A percentile compares a stretch with the other conserved stretches of the same genome.
These are phyloP conservation scores for Hippocampus barbouri DNA, from an alignment of 2,113 vertebrate genomes.

Conservation along the genomic window DNA sequence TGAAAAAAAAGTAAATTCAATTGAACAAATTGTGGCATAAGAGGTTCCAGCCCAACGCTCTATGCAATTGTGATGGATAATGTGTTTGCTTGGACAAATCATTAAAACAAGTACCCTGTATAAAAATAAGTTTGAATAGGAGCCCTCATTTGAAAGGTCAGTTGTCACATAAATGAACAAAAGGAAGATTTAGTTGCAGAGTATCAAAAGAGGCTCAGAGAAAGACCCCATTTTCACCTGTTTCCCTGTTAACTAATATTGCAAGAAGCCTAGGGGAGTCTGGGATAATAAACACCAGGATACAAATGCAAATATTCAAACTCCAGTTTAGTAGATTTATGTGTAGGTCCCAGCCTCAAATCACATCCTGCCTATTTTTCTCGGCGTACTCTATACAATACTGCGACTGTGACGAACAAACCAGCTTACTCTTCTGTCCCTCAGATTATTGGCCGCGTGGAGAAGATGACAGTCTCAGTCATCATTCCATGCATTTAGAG, in stretches of 20 bases:
- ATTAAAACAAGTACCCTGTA: background rate
- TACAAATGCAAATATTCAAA: background rate
- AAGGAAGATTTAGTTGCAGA: background rate
- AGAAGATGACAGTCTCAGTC: slow-evolving; percentile 19
- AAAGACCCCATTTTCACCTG: background rate
- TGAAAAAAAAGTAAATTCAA: too few relatives aligned
- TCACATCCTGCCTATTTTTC: slow-evolving; percentile 1
- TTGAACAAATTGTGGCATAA: too few relatives aligned
- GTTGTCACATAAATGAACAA: background rate
- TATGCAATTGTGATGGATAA: too few relatives aligned
- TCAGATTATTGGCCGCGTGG: slow-evolving; percentile 10
- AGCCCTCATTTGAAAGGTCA: background rate
- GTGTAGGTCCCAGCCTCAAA: background rate
- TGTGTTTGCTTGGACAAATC: too few relatives aligned
- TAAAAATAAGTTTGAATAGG: background rate
- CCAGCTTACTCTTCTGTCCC: background rate
- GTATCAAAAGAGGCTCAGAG: background rate
- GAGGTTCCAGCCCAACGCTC: too few relatives aligned
- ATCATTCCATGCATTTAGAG: slow-evolving; percentile 13
- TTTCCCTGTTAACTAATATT: background rate
- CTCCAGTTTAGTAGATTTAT: background rate
- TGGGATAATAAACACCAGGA: background rate
- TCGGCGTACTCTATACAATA: background rate
- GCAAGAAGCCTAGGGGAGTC: background rate
- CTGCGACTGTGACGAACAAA: background rate